phyloP scores from a whole-genome alignment of 2,888 invertebrate species.

The Troides oblongomaculatus region DNA sequence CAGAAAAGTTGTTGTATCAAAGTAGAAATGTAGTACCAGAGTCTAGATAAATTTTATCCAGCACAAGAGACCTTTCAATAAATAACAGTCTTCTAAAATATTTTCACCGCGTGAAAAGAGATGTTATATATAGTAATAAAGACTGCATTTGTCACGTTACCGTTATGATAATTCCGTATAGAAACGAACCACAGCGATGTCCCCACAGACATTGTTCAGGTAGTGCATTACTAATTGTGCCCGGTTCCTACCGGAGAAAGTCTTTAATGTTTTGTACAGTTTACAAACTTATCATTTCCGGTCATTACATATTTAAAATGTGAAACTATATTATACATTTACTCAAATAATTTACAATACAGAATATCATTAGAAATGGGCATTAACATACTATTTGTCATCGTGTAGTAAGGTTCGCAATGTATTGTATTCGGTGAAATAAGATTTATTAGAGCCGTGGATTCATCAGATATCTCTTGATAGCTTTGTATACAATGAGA shows the following conservation, averaged over 20 bases:
- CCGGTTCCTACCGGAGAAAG: constrained; percentile 70
- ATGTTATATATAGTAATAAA: constrained; percentile 6
- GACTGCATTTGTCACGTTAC: constrained; percentile 25
- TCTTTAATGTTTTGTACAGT: constrained; percentile 40
- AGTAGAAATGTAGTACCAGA: too few relatives aligned
- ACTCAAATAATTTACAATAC: constrained; percentile 20
- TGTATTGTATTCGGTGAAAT: background rate
- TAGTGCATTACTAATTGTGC: constrained; percentile 60
- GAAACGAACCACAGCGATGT: constrained; percentile 32
- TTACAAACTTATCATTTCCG: constrained; percentile 41
- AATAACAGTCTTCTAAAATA: background rate
- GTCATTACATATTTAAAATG: constrained; percentile 29
- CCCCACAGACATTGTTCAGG: constrained; percentile 45
- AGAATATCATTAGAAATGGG: constrained; percentile 7
- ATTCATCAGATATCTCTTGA: constrained; percentile 37
- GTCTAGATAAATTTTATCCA: too few relatives aligned
- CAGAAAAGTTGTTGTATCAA: too few relatives aligned
- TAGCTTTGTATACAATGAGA: constrained; percentile 45
- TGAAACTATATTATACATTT: constrained; percentile 29
- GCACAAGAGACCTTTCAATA: background rate
- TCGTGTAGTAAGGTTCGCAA: too few relatives aligned
- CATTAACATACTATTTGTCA: too few relatives aligned
- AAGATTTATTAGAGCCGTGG: constrained; percentile 29
- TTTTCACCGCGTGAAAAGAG: background rate
- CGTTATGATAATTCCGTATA: constrained; percentile 19